Evolutionary conservation across 2,113 vertebrate genomes (phyloP).

Genomic region (Scartelaos histophorus): DNA sequence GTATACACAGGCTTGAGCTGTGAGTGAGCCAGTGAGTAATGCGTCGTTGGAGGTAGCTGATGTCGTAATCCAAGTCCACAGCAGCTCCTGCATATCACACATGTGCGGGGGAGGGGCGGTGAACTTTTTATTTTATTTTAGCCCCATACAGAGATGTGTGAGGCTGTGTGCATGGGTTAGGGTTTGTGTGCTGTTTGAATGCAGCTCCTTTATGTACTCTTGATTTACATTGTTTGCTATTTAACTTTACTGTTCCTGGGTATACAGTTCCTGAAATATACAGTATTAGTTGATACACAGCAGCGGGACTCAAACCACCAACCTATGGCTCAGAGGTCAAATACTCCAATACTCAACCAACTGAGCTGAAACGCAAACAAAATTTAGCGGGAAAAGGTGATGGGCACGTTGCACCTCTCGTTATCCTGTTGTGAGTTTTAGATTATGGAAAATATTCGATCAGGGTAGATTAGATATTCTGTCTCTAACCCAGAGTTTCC

Average conservation of each 20-base stretch:
- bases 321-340: too few species aligned
- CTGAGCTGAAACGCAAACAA: too few species aligned
- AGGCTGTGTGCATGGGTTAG: slow-evolving; percentile 21
- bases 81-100: slow-evolving; percentile 66
- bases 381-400: too few species aligned
- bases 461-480: not conserved
- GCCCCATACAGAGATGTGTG: slow-evolving; percentile 57
- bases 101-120: not conserved
- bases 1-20: slow-evolving; percentile 17
- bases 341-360: too few species aligned
- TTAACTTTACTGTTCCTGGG: slow-evolving; percentile 5
- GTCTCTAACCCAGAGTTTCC: not conserved
- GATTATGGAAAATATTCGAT: not conserved
- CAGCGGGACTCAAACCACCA: too few species aligned
- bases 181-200: slow-evolving; percentile 34
- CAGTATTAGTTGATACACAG: too few species aligned
- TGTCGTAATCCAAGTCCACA: slow-evolving; percentile 78
- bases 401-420: too few species aligned
- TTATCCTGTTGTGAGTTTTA: not conserved
- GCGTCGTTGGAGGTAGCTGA: slow-evolving; percentile 77
- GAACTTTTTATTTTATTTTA: slow-evolving; percentile 42
- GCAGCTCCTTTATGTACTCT: slow-evolving; percentile 54
- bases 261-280: too few species aligned
- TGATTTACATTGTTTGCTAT: slow-evolving; percentile 44
- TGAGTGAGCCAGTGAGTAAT: slow-evolving; percentile 77